Percentiles rank a stretch among this genome's conserved stretches.
These are phyloP conservation scores for Cossypha heuglini DNA, from an alignment of 2,797 vertebrate species.

Conservation along the genomic window DNA sequence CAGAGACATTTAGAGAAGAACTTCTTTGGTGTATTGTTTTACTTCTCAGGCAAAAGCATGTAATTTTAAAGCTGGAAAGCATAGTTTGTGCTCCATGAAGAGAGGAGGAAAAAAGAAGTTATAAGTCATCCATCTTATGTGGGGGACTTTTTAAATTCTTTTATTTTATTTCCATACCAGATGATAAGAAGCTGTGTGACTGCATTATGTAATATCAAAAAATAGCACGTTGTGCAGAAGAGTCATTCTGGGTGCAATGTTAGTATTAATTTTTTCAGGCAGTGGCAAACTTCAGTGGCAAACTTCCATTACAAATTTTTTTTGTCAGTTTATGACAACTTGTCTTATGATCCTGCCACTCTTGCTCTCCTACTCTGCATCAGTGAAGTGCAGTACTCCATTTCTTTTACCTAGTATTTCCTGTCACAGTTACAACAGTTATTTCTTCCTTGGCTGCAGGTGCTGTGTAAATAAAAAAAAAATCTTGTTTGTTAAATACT, in stretches of 20 bases:
- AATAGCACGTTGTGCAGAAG: background rate
- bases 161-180: background rate
- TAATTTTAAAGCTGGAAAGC: background rate
- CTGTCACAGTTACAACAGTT: background rate
- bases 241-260: background rate
- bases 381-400: background rate
- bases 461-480: background rate
- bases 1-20: background rate
- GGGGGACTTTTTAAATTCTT: too few relatives aligned
- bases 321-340: background rate
- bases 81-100: background rate
- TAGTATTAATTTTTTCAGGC: background rate
- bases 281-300: background rate
- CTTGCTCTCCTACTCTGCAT: background rate
- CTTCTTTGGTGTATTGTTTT: background rate
- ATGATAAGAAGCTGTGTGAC: background rate
- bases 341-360: background rate
- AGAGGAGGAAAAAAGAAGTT: background rate
- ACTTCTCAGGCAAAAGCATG: background rate
- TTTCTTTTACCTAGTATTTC: background rate
- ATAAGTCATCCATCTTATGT: background rate
- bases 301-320: background rate
- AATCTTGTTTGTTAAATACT: background rate
- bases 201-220: background rate
- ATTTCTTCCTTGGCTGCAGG: background rate